Conservation (phyloP, 2,797 vertebrate genomes). For the Enteromius fasciolatus region DNA sequence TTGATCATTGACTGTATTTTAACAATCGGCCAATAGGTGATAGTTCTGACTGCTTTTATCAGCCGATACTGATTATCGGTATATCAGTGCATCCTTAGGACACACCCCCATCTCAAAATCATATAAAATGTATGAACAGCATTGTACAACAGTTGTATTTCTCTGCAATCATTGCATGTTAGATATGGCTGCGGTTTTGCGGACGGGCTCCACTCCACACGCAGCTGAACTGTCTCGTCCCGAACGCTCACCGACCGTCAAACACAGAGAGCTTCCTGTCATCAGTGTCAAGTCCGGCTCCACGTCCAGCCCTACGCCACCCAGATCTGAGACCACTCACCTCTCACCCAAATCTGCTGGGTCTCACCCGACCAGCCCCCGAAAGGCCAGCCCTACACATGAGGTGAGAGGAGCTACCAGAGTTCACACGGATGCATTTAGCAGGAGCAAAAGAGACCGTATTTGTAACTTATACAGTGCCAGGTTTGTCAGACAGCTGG, state of each 20-base stretch:
- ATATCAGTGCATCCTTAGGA: not conserved
- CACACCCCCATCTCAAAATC: not conserved
- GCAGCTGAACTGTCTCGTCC: conserved; percentile 70
- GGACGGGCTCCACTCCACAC: conserved; percentile 71
- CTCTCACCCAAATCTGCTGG: conserved; percentile 78
- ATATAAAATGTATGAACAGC: not conserved
- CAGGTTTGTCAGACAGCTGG: not conserved
- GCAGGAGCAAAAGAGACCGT: not conserved
- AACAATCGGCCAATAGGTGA: too few species aligned
- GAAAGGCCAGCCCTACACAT: conserved; percentile 90
- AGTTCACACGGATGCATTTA: not conserved
- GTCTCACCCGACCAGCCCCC: conserved; percentile 83
- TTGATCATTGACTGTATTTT: too few species aligned
- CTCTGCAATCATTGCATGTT: conserved; percentile 22
- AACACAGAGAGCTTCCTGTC: conserved; percentile 74
- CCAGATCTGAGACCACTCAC: conserved; percentile 86
- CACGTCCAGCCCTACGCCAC: conserved; percentile 83
- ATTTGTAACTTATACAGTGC: not conserved
- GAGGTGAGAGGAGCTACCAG: conserved; percentile 79
- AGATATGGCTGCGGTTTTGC: conserved; percentile 76
- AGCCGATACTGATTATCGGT: not conserved
- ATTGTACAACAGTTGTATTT: not conserved
- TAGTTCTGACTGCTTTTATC: not conserved
- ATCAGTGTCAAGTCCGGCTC: conserved; percentile 81
- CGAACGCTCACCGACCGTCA: conserved; percentile 74